Base-by-base conservation (phyloP, 2,888 invertebrate species). In the Mythimna loreyi region DNA sequence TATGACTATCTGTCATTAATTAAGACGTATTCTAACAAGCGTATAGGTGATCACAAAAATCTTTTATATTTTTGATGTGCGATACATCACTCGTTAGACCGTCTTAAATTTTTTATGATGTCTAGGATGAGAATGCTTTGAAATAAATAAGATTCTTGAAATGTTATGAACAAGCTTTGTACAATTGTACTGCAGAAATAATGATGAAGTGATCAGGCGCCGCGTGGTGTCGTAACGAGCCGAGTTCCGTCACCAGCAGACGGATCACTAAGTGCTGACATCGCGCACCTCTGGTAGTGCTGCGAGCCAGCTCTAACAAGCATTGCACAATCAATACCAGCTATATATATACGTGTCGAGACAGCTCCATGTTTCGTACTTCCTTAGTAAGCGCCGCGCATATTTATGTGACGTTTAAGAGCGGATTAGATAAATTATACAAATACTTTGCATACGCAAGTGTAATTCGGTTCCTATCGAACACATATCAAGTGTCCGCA, bases 361-460 rank as follows among this genome's bases (percentile, higher is more conserved):
- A 86, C 86, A 84, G 84, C 85, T 86, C 81, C 85, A 85, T 86
- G 87, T 89, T 89, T 87, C 70, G 56, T 74, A 74, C 75, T 80
- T 82, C 81, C 75, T 75, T 57, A 67, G 69, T 86, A 80, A 86
- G 73, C 78, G 71, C 83, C 85, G 75, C 88, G 86, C 87, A 91
- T 91, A 90, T 89, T 89, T 88, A 91, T 90, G 85, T 87, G 83
- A 76, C 84, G 78, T 86, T 87, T 88, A 87, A 86, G 84, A 87
- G 85, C 84, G 81, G 85, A 90, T 90, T 86, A 88, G 83, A 85
- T 86, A 87, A 87, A 87, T 82, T 78, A 71, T 75, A 72, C 74
- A 66, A 81, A 78, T 63, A 60, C 57, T 72, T 76, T 72, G 67
- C 72, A 67, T 63, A 70, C 56, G 30, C 62, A 65, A 67, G 58